Evolutionary conservation across 1,140 invertebrate species (phyloP).

Genomic region (Conopomorpha cramerella): DNA sequence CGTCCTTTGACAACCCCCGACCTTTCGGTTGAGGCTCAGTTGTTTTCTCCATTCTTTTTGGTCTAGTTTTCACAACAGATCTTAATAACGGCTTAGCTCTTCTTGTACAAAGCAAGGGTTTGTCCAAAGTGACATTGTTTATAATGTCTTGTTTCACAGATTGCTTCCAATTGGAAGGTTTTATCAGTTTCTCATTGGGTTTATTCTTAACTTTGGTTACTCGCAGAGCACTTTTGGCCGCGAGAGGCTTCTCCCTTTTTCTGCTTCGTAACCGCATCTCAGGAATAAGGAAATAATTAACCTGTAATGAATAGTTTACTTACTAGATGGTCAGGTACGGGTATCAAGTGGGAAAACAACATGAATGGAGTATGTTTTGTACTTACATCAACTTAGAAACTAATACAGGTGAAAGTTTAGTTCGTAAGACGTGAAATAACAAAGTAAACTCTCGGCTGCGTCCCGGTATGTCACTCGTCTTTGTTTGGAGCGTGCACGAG

Average conservation of each 20-base stretch:
- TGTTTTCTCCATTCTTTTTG: constrained; percentile 44
- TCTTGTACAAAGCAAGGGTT: constrained; percentile 16
- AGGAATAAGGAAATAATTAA: constrained; percentile 25
- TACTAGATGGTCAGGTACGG: not conserved
- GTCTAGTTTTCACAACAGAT: constrained; percentile 33
- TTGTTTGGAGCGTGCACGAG: constrained; percentile 12
- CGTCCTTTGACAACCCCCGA: constrained; percentile 30
- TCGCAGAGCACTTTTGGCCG: constrained; percentile 23
- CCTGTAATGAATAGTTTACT: constrained; percentile 14
- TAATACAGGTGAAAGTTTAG: too few species aligned
- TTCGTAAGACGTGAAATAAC: too few species aligned
- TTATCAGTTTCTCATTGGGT: too few species aligned
- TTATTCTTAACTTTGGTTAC: constrained; percentile 23
- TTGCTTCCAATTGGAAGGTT: too few species aligned
- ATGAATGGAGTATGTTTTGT: too few species aligned
- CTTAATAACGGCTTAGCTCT: constrained; percentile 25
- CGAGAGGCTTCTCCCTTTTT: constrained; percentile 49
- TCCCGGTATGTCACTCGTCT: too few species aligned
- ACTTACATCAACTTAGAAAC: constrained; percentile 40
- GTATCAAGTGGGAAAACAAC: not conserved
- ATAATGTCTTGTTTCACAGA: constrained; percentile 18
- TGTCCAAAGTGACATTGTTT: constrained; percentile 24
- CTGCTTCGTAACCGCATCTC: constrained; percentile 53
- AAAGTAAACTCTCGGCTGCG: too few species aligned
- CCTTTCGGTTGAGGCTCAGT: constrained; percentile 17